Evolutionary conservation across 2,797 vertebrate species (phyloP).

Genomic region (Delichon dasypus): DNA sequence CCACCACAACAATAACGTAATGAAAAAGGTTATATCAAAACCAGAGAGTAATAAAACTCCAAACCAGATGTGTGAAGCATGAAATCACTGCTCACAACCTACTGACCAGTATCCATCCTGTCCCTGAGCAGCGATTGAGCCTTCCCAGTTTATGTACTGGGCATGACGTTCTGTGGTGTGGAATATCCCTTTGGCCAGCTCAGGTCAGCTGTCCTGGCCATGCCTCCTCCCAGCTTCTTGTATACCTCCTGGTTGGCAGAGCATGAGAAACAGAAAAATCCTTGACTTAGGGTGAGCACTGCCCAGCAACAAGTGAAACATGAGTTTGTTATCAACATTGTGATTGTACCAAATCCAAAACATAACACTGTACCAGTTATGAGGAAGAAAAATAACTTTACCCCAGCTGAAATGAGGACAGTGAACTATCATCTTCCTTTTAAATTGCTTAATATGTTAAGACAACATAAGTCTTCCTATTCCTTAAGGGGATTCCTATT

Average conservation of each 20-base stretch:
- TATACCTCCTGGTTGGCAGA: fast-evolving
- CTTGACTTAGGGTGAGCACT: not conserved
- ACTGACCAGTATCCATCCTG: not conserved
- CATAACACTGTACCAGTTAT: not conserved
- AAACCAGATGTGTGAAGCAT: not conserved
- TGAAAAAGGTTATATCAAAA: not conserved
- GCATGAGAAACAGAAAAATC: not conserved
- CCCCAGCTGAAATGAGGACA: not conserved
- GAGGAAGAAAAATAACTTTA: not conserved
- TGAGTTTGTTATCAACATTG: not conserved
- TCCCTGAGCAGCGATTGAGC: not conserved
- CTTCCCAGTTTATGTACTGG: not conserved
- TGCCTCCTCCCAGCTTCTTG: not conserved
- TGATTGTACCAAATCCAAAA: not conserved
- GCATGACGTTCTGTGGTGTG: fast-evolving
- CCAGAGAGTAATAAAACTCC: not conserved
- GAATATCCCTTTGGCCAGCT: not conserved
- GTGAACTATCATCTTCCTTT: not conserved
- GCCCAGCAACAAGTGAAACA: not conserved
- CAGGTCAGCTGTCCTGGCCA: not conserved
- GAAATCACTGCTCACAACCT: not conserved
- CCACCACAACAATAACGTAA: not conserved
- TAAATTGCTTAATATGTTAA: not conserved
- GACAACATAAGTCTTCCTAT: not conserved
- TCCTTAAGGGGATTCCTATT: not conserved